phyloP scores from a whole-genome alignment of 2,113 vertebrate species.

The Vireo altiloquus region DNA sequence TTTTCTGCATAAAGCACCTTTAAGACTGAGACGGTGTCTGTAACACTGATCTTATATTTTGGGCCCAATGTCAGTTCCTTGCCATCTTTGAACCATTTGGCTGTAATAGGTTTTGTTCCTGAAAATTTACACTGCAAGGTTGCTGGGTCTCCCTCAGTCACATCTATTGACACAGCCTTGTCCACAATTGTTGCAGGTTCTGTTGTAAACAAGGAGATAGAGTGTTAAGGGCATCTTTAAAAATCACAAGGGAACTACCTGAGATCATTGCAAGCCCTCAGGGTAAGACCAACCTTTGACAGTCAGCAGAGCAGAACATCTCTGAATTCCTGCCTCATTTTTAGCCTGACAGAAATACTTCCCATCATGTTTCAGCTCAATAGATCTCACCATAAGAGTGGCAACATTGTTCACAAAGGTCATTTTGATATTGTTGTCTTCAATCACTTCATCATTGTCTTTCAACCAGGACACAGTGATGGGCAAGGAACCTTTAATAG shows the following conservation, averaged over 20 bases:
- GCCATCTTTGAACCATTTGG: slow-evolving; percentile 87
- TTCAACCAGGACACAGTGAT: slow-evolving; percentile 91
- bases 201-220: slow-evolving; percentile 71
- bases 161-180: slow-evolving; percentile 91
- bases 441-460: slow-evolving; percentile 92
- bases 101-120: slow-evolving; percentile 89
- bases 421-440: slow-evolving; percentile 86
- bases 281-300: slow-evolving; percentile 91
- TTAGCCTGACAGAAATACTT: slow-evolving; percentile 95
- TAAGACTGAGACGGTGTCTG: slow-evolving; percentile 86
- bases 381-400: slow-evolving; percentile 82
- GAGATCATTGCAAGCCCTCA: background rate
- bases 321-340: slow-evolving; percentile 94
- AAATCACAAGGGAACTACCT: background rate
- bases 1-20: slow-evolving; percentile 90
- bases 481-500: slow-evolving; percentile 89
- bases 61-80: slow-evolving; percentile 83
- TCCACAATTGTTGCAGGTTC: slow-evolving; percentile 93
- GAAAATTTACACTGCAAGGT: slow-evolving; percentile 91
- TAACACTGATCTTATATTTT: slow-evolving; percentile 88
- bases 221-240: background rate
- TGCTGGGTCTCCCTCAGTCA: slow-evolving; percentile 94
- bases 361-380: slow-evolving; percentile 86
- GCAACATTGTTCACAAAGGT: slow-evolving; percentile 86
- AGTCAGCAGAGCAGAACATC: slow-evolving; percentile 85